Evolutionary conservation across 1,140 invertebrate species (phyloP).

Genomic region (Rhyacophila brunnea): DNA sequence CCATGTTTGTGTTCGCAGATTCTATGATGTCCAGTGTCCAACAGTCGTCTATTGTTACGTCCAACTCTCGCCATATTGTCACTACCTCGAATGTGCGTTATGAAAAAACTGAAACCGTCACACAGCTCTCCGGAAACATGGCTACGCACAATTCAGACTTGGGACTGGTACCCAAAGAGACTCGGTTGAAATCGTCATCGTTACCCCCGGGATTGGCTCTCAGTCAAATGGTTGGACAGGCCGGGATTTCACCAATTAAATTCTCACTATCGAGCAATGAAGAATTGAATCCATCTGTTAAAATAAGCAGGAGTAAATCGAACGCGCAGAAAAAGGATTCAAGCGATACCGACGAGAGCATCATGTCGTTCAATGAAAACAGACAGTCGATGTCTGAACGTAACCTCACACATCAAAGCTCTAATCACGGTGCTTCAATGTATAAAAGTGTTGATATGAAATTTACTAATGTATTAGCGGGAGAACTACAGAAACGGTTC

Average conservation of each 20-base stretch:
- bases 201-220: conserved; percentile 62
- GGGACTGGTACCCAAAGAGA: conserved; percentile 46
- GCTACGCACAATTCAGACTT: conserved; percentile 4
- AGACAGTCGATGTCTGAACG: conserved; percentile 20
- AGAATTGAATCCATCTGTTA: conserved; percentile 15
- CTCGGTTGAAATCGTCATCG: conserved; percentile 65
- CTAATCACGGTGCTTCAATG: conserved; percentile 10
- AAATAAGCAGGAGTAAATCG: conserved; percentile 50
- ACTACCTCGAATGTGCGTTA: conserved; percentile 23
- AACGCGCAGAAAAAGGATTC: conserved; percentile 49
- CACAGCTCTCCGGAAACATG: conserved; percentile 13
- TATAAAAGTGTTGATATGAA: conserved; percentile 25
- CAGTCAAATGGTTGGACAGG: conserved; percentile 47
- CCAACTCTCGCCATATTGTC: conserved; percentile 24
- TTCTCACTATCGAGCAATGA: conserved; percentile 45
- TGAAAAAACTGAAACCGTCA: conserved; percentile 22
- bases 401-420: conserved; percentile 36
- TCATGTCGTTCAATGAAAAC: conserved; percentile 30
- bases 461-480: conserved; percentile 20
- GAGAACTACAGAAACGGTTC: conserved; percentile 30
- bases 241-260: conserved; percentile 42
- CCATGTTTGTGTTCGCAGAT: conserved; percentile 28
- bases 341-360: conserved; percentile 39
- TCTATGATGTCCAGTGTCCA: conserved; percentile 19
- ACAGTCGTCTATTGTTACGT: conserved; percentile 15